Conservation (phyloP, 2,888 invertebrate genomes). For the Eugnorisma glareosa region DNA sequence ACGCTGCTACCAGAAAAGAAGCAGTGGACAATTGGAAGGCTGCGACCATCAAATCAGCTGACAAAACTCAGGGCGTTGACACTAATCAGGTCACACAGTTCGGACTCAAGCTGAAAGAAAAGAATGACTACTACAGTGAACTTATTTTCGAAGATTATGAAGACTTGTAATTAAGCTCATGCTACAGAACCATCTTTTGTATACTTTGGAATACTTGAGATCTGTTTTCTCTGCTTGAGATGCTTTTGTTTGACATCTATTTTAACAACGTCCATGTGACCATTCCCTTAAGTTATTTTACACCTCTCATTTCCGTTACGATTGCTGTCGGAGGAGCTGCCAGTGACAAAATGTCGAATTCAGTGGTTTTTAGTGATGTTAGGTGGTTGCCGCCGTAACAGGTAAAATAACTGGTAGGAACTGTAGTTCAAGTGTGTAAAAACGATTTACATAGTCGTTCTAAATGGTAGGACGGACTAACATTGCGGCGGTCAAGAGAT, state of each 20-base stretch:
- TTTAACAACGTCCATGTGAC: not conserved
- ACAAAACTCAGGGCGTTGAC: conserved; percentile 77
- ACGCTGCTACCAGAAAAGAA: conserved; percentile 76
- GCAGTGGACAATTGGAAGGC: conserved; percentile 76
- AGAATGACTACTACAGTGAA: conserved; percentile 82
- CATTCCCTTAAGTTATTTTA: not conserved
- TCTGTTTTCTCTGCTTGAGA: not conserved
- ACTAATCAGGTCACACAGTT: conserved; percentile 81
- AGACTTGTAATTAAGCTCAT: conserved; percentile 64
- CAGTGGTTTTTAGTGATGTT: not conserved
- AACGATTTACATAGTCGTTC: not conserved
- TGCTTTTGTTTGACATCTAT: not conserved
- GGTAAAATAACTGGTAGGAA: not conserved
- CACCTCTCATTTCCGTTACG: not conserved
- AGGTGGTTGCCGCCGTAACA: not conserved
- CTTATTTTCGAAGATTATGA: conserved; percentile 84
- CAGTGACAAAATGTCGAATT: not conserved
- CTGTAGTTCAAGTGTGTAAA: not conserved
- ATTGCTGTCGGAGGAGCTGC: not conserved
- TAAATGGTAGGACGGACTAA: not conserved
- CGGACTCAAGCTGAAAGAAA: conserved; percentile 82
- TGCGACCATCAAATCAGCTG: conserved; percentile 74
- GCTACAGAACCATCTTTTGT: not conserved
- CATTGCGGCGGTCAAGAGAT: not conserved
- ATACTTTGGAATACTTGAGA: conserved; percentile 1